A percentile compares a stretch with the other conserved stretches of the same genome.
These are phyloP conservation scores for Gnatocerus cornutus DNA, from an alignment of 2,888 invertebrate species.

Conservation along the genomic window DNA sequence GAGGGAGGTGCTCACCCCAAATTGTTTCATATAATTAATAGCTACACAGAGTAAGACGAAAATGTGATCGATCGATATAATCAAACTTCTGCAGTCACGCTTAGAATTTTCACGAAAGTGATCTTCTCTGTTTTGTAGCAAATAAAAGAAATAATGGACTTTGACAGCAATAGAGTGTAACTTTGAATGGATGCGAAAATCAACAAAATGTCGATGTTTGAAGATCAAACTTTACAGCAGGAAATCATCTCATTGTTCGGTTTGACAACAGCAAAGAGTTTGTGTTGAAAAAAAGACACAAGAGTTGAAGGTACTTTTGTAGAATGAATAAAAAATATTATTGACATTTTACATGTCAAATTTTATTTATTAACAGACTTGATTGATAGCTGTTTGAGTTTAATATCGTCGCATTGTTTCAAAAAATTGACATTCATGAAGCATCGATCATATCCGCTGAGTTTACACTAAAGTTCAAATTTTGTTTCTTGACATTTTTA, in stretches of 20 bases:
- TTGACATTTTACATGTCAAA: too few species aligned
- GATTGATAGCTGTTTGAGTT: too few species aligned
- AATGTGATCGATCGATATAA: too few species aligned
- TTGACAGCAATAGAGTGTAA: background rate
- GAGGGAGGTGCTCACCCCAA: background rate
- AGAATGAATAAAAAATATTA: too few species aligned
- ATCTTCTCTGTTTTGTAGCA: background rate
- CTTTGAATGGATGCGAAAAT: background rate
- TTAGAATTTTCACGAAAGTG: background rate
- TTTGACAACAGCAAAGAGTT: background rate
- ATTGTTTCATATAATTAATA: background rate
- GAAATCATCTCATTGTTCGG: background rate
- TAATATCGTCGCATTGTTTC: too few species aligned
- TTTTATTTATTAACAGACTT: too few species aligned
- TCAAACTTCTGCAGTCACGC: background rate
- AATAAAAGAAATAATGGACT: constrained; percentile 1
- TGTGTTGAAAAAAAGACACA: background rate
- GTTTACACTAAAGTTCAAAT: too few species aligned
- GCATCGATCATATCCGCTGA: too few species aligned
- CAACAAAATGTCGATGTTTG: background rate
- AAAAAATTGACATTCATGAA: too few species aligned
- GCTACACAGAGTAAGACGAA: background rate
- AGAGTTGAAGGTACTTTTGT: too few species aligned
- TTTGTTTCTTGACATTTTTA: too few species aligned
- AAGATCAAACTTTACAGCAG: background rate